Evolutionary conservation across 1,140 invertebrate species (phyloP).

Genomic region (Sminthurinus signatus): DNA sequence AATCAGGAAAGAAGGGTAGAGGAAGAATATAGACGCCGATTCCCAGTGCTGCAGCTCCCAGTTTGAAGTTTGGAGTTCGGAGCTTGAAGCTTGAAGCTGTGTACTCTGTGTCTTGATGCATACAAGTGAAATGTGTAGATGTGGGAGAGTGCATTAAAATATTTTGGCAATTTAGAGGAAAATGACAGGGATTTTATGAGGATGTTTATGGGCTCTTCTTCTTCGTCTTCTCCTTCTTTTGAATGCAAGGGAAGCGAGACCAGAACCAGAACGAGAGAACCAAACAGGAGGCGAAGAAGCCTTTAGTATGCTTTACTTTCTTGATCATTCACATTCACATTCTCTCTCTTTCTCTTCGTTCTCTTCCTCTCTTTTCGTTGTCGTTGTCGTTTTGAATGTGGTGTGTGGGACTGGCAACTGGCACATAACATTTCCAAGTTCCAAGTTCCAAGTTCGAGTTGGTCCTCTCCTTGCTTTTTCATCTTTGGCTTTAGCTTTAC

Average conservation of each 20-base stretch:
- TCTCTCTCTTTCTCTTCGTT: background rate
- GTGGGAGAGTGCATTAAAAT: conserved; percentile 22
- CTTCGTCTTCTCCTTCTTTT: too few relatives aligned
- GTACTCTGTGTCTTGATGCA: too few relatives aligned
- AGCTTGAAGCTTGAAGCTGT: too few relatives aligned
- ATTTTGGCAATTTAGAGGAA: conserved; percentile 29
- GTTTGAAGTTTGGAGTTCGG: too few relatives aligned
- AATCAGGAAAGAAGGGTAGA: background rate
- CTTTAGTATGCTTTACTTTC: conserved; percentile 2
- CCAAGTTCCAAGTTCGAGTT: too few relatives aligned
- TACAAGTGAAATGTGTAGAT: background rate
- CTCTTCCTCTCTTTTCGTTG: background rate
- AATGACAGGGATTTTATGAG: conserved; percentile 32
- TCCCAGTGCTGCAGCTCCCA: background rate
- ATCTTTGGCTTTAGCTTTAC: too few relatives aligned
- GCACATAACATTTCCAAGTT: too few relatives aligned
- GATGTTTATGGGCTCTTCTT: conserved; percentile 21
- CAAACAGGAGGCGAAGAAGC: background rate
- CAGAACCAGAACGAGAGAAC: background rate
- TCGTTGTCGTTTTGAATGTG: too few relatives aligned
- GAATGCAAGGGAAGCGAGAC: background rate
- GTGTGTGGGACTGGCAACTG: too few relatives aligned
- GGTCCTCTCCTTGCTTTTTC: too few relatives aligned
- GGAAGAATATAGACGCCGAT: background rate
- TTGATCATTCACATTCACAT: too few relatives aligned